A percentile compares a stretch with the other conserved stretches of the same genome.
These are phyloP conservation scores for Stegana nigrithorax DNA, from an alignment of 2,888 invertebrate genomes.

Conservation along the genomic window DNA sequence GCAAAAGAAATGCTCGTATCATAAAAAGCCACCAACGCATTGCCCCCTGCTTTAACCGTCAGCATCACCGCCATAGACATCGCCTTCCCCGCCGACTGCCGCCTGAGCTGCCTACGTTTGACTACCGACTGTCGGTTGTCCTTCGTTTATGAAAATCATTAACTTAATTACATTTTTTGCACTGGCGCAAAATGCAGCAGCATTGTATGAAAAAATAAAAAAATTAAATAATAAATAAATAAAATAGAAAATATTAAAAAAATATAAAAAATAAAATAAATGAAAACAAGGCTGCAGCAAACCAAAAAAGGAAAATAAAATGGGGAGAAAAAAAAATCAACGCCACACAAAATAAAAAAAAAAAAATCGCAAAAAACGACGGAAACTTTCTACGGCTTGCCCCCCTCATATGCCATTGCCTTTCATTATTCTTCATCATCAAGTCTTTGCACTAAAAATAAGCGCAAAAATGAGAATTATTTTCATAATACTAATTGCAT, in stretches of 20 bases:
- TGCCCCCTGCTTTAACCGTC: constrained; percentile 5
- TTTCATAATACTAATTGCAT: constrained; percentile 68
- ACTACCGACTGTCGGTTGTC: neutral
- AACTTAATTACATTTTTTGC: constrained; percentile 65
- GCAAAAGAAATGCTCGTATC: neutral
- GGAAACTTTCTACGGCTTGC: neutral
- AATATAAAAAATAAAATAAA: neutral
- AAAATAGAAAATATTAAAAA: neutral
- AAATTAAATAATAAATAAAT: no score
- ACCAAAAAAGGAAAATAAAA: constrained; percentile 16
- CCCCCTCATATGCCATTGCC: neutral
- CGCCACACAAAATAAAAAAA: neutral
- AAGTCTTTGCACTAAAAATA: constrained; percentile 17
- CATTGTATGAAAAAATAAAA: no score
- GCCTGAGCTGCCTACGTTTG: neutral
- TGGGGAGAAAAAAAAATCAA: neutral
- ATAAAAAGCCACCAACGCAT: constrained; percentile 15
- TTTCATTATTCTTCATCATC: neutral
- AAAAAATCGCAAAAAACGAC: neutral
- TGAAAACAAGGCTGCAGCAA: constrained; percentile 5
- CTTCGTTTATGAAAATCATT: constrained; percentile 57
- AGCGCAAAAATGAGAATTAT: constrained; percentile 48
- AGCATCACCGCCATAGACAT: neutral
- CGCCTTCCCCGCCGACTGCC: neutral
- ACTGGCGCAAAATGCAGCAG: constrained; percentile 37